These are phyloP conservation scores for Pseudotriccus pelzelni DNA, from an alignment of 2,797 vertebrate genomes.

Conservation along the genomic window DNA sequence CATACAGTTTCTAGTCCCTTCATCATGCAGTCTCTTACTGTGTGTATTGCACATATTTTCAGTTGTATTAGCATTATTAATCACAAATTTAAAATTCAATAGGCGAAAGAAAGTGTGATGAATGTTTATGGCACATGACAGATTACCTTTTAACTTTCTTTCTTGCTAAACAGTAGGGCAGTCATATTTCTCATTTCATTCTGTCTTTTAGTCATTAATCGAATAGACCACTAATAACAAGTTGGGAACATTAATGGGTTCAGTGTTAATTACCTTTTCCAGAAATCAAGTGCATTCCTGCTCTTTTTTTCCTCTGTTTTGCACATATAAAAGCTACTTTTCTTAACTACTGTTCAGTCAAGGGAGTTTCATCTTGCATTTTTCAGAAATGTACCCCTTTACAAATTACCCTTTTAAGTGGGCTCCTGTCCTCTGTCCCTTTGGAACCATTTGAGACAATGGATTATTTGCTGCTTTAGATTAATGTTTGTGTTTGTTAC, in stretches of 20 bases:
- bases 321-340: not conserved
- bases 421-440: not conserved
- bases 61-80: not conserved
- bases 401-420: not conserved
- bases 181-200: not conserved
- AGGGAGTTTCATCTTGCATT: not conserved
- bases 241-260: not conserved
- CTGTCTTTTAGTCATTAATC: not conserved
- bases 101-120: not conserved
- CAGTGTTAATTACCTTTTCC: not conserved
- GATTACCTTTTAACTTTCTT: not conserved
- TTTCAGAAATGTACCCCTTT: not conserved
- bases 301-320: not conserved
- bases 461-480: slow-evolving; percentile 15
- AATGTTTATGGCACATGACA: not conserved
- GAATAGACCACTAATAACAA: not conserved
- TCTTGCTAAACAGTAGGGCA: not conserved
- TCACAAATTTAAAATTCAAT: not conserved
- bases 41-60: not conserved
- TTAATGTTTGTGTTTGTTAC: not conserved
- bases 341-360: not conserved
- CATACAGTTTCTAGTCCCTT: not conserved
- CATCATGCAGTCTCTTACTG: not conserved
- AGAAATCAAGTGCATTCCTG: not conserved
- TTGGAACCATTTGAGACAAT: not conserved